Conservation (phyloP, 92 coral and sea anemone species). For the Pocillopora grandis region DNA sequence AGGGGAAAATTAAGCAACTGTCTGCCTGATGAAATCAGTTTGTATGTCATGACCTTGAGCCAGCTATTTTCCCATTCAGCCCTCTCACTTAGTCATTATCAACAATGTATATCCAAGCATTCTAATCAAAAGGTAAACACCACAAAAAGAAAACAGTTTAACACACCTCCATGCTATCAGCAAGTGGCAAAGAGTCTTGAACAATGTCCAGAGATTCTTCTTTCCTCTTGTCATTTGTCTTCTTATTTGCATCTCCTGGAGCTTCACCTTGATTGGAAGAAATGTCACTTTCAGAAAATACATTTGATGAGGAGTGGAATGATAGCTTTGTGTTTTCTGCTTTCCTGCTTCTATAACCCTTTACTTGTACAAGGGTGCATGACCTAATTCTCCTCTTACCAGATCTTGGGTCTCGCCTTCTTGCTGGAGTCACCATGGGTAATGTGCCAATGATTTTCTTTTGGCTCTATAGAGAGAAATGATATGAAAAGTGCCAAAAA, state of each 20-base stretch:
- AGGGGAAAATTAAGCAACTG: no score
- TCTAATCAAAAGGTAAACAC: no score
- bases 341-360: constrained; percentile 18
- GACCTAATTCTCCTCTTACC: constrained; percentile 39
- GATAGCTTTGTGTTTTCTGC: not conserved
- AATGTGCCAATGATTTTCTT: constrained; percentile 2
- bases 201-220: constrained; percentile 7
- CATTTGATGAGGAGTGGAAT: constrained; percentile 34
- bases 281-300: constrained; percentile 39
- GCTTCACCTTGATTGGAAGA: constrained; percentile 31
- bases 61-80: no score
- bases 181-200: constrained; percentile 38
- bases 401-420: constrained; percentile 39
- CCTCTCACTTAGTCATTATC: no score
- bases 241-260: not conserved
- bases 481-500: no score
- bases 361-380: constrained; percentile 16
- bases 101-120: no score
- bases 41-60: no score
- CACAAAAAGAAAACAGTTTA: not conserved
- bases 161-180: constrained; percentile 36
- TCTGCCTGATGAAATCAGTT: no score
- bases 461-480: not conserved
- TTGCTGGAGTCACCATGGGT: constrained; percentile 32
- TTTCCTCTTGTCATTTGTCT: not conserved